Percentiles rank a stretch among this genome's conserved stretches.
phyloP scores from a whole-genome alignment of 2,113 vertebrate species.

The Laticauda colubrina region DNA sequence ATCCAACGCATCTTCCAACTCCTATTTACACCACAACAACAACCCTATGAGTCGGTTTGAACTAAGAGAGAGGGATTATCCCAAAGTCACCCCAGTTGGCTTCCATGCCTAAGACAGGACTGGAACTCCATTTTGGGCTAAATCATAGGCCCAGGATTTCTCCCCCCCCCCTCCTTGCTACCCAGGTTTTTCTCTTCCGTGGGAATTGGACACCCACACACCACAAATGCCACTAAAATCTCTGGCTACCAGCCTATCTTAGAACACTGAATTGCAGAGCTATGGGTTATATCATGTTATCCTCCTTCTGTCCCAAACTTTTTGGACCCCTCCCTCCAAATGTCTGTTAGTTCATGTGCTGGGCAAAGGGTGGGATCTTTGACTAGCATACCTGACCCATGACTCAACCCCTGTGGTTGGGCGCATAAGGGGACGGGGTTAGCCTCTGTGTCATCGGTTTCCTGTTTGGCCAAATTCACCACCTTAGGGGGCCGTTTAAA shows the following conservation, averaged over 20 bases:
- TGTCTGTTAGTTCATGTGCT: neutral
- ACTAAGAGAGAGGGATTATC: no score
- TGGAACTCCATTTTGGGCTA: no score
- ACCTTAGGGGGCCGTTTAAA: rapidly evolving
- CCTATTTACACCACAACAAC: no score
- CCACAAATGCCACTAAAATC: neutral
- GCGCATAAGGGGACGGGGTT: neutral
- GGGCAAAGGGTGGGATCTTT: neutral
- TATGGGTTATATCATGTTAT: neutral
- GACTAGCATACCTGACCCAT: neutral
- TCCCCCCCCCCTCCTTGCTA: no score
- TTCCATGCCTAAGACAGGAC: no score
- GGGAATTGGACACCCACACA: rapidly evolving
- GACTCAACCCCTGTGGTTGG: neutral
- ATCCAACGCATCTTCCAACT: no score
- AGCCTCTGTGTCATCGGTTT: neutral
- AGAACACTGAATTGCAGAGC: neutral
- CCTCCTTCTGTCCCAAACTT: neutral
- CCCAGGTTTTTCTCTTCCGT: neutral
- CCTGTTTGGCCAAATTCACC: neutral
- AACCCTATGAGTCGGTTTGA: no score
- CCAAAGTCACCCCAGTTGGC: no score
- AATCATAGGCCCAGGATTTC: no score
- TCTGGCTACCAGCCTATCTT: neutral
- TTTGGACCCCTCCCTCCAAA: neutral